A percentile compares a stretch with the other conserved stretches of the same genome.
These are phyloP conservation scores for Cephus sareptanus DNA, from an alignment of 2,888 invertebrate genomes.

Conservation along the genomic window DNA sequence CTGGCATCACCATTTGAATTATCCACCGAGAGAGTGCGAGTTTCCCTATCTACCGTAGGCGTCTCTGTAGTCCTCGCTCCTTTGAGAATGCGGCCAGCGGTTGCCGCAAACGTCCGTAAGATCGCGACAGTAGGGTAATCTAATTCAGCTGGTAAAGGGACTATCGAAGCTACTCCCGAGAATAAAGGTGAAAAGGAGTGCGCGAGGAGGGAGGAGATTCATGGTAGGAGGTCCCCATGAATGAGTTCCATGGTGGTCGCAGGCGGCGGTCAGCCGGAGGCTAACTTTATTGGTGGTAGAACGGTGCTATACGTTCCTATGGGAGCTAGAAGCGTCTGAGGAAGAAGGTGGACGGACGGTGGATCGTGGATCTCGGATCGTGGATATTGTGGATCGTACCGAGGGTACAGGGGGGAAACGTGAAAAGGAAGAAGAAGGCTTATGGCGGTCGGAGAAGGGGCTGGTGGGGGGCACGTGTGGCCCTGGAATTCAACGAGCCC, in stretches of 20 bases:
- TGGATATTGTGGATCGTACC: background rate
- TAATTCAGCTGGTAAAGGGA: too few species aligned
- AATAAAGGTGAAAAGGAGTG: constrained; percentile 12
- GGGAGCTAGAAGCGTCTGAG: constrained; percentile 22
- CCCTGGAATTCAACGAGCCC: constrained; percentile 70
- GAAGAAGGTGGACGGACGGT: constrained; percentile 20
- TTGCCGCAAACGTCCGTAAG: too few species aligned
- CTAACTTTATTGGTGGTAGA: constrained; percentile 58
- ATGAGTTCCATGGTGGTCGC: constrained; percentile 67
- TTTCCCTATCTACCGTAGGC: too few species aligned
- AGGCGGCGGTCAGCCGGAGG: constrained; percentile 55
- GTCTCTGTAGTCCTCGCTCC: too few species aligned
- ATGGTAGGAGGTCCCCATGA: constrained; percentile 71
- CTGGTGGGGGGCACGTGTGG: constrained; percentile 58
- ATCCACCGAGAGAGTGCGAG: too few species aligned
- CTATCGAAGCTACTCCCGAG: too few species aligned
- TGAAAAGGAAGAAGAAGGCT: constrained; percentile 29
- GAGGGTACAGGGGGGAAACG: constrained; percentile 2
- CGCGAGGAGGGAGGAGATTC: constrained; percentile 51
- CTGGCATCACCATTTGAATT: too few species aligned
- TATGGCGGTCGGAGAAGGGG: constrained; percentile 52
- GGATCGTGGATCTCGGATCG: too few species aligned
- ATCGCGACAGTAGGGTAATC: too few species aligned
- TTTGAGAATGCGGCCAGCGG: too few species aligned
- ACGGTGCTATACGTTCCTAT: too few species aligned